phyloP scores from a whole-genome alignment of 2,888 invertebrate species.

The Drosophila parthenogenetica region DNA sequence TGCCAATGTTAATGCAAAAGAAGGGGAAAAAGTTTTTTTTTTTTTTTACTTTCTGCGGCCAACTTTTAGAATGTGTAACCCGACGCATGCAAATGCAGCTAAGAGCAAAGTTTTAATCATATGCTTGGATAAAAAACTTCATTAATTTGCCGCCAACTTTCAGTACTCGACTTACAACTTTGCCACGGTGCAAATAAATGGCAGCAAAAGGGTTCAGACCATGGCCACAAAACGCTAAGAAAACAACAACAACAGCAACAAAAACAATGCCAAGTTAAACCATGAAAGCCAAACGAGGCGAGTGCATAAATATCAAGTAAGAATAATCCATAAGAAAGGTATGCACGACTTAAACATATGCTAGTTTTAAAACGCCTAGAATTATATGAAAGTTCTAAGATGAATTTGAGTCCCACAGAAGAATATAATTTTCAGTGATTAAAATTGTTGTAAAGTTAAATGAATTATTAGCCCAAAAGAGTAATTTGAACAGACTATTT shows the following conservation, averaged over 20 bases:
- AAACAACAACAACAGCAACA: constrained; percentile 5
- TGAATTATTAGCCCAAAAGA: too few species aligned
- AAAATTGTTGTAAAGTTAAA: too few species aligned
- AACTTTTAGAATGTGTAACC: constrained; percentile 49
- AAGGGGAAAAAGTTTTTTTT: constrained; percentile 34
- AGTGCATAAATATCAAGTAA: constrained; percentile 43
- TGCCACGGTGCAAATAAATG: constrained; percentile 45
- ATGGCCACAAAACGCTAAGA: constrained; percentile 18
- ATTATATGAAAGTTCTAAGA: too few species aligned
- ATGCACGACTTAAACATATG: constrained; percentile 2
- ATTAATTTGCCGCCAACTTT: constrained; percentile 71
- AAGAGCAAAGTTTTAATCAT: constrained; percentile 75
- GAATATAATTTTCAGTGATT: too few species aligned
- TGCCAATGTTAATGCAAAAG: constrained; percentile 7
- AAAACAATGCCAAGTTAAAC: constrained; percentile 11
- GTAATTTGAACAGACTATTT: too few species aligned
- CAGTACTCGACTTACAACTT: constrained; percentile 53
- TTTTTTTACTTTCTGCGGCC: constrained; percentile 29
- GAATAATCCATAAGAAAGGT: neutral
- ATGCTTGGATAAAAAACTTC: constrained; percentile 58
- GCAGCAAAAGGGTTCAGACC: constrained; percentile 34
- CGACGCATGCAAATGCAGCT: constrained; percentile 49
- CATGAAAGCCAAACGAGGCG: constrained; percentile 35
- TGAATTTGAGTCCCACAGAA: too few species aligned
- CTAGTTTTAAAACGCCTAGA: constrained; percentile 1